phyloP scores from a whole-genome alignment of 2,888 invertebrate genomes.

The Hartigia nigra region DNA sequence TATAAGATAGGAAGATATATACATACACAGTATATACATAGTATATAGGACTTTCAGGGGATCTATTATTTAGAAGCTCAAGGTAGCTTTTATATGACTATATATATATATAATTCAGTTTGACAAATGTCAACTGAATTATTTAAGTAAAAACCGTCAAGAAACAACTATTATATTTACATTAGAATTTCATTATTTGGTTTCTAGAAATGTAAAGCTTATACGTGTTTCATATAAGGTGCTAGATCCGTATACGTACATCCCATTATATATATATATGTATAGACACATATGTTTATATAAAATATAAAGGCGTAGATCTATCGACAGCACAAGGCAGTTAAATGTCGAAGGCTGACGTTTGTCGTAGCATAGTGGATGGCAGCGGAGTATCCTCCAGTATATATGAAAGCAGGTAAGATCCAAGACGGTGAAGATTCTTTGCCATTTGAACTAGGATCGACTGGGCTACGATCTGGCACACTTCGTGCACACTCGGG shows the following conservation, averaged over 20 bases:
- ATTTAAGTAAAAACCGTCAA: neutral
- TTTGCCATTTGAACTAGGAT: constrained; percentile 22
- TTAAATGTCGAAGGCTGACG: constrained; percentile 40
- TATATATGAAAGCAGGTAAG: neutral
- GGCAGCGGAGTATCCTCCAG: neutral
- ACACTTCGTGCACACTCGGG: constrained; percentile 64
- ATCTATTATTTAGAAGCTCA: too few relatives aligned
- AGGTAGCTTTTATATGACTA: too few relatives aligned
- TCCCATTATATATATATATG: neutral
- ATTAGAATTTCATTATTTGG: neutral
- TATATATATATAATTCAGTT: neutral
- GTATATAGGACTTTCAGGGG: too few relatives aligned
- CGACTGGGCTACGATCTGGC: constrained; percentile 48
- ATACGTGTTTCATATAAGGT: neutral
- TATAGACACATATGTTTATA: neutral
- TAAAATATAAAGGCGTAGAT: neutral
- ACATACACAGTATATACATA: too few relatives aligned
- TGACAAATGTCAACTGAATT: neutral
- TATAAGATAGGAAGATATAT: neutral
- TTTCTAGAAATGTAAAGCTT: neutral
- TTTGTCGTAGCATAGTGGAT: neutral
- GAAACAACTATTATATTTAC: neutral
- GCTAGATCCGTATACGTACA: neutral
- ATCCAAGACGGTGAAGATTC: constrained; percentile 12
- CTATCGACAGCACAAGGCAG: constrained; percentile 8